These are phyloP conservation scores for Mesitornis unicolor DNA, from an alignment of 2,113 vertebrate species.

Conservation along the genomic window DNA sequence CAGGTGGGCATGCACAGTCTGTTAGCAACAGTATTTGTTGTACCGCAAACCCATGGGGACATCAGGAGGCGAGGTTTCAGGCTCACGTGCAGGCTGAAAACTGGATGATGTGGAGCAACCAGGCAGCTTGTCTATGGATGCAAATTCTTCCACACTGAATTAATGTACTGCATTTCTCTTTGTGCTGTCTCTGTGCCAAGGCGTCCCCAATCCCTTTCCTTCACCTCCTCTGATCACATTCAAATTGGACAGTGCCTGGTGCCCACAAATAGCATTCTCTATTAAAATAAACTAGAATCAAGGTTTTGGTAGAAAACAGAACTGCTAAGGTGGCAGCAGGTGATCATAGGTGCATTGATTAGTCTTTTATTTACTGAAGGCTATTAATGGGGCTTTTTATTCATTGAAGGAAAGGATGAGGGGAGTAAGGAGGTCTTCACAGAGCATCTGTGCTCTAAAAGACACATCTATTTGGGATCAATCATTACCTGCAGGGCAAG, in stretches of 20 bases:
- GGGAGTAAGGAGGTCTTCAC: background rate
- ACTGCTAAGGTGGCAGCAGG: background rate
- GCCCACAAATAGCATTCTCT: background rate
- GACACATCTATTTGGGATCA: background rate
- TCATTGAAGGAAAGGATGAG: background rate
- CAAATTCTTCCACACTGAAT: background rate
- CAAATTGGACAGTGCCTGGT: background rate
- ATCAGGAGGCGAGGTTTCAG: background rate
- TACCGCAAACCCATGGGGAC: background rate
- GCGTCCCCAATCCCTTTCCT: background rate
- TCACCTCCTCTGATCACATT: background rate
- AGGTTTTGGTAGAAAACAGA: background rate
- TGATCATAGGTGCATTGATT: background rate
- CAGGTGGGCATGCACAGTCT: background rate
- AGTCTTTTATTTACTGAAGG: background rate
- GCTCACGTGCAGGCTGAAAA: background rate
- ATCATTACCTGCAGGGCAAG: slow-evolving; percentile 13
- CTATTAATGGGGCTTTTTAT: background rate
- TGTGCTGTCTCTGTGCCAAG: background rate
- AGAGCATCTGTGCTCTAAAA: background rate
- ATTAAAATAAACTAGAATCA: background rate
- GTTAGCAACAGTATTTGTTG: background rate
- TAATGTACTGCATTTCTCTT: background rate
- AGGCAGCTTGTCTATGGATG: background rate
- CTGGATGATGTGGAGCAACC: background rate